Conservation (phyloP, 2,888 invertebrate genomes). For the Drosophila prolongata region DNA sequence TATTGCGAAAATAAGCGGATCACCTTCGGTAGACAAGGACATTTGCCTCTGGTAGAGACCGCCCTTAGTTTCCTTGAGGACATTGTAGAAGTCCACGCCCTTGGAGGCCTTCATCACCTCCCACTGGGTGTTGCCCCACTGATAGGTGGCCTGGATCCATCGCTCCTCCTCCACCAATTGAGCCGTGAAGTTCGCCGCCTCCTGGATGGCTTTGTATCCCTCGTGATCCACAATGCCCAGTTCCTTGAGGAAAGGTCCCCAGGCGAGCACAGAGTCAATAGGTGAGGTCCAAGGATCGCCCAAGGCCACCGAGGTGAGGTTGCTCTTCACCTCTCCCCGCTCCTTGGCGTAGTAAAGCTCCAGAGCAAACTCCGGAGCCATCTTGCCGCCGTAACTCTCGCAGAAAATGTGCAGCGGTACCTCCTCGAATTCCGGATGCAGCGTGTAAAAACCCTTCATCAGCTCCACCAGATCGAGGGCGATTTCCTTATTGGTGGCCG, state of each 20-base stretch:
- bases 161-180: conserved; percentile 86
- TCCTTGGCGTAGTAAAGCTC: conserved; percentile 86
- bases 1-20: not conserved
- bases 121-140: conserved; percentile 88
- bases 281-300: conserved; percentile 97
- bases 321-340: conserved; percentile 87
- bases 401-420: conserved; percentile 93
- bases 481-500: conserved; percentile 87
- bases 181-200: conserved; percentile 86
- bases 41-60: conserved; percentile 43
- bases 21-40: conserved; percentile 38
- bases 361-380: conserved; percentile 93
- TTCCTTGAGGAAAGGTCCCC: conserved; percentile 91
- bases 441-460: conserved; percentile 88
- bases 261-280: conserved; percentile 92
- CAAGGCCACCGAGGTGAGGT: conserved; percentile 91
- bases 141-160: conserved; percentile 87
- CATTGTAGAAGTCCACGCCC: conserved; percentile 92
- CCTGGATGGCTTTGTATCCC: conserved; percentile 87
- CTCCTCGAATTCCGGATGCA: conserved; percentile 88
- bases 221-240: conserved; percentile 89
- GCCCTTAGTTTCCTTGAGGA: conserved; percentile 84
- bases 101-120: conserved; percentile 87
- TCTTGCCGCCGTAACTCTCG: conserved; percentile 97
- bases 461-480: conserved; percentile 91